These are phyloP conservation scores for Bicyclus anynana DNA, from an alignment of 1,140 invertebrate genomes.

Conservation along the genomic window DNA sequence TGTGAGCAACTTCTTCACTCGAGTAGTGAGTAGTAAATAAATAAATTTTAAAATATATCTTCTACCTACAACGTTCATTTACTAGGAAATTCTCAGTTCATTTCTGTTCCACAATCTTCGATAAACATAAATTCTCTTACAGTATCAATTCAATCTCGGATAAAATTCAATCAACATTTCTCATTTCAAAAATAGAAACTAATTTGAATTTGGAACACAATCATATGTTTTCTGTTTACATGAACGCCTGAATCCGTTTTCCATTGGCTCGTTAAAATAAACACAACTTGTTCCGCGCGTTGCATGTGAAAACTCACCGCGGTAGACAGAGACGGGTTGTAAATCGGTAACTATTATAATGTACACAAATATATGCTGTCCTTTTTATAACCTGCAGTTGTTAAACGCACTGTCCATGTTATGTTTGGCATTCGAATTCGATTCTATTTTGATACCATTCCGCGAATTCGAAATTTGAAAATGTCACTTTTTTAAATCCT, in stretches of 20 bases:
- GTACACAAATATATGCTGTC: neutral
- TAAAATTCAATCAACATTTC: conserved; percentile 5
- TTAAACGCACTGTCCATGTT: conserved; percentile 1
- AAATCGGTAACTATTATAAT: neutral
- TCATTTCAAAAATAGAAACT: conserved; percentile 5
- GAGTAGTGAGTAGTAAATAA: no score
- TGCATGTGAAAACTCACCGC: neutral
- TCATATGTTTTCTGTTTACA: conserved; percentile 47
- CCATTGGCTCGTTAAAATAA: conserved; percentile 4
- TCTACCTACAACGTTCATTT: no score
- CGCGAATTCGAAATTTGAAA: conserved; percentile 11
- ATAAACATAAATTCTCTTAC: no score
- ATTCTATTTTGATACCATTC: conserved; percentile 14
- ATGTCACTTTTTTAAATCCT: neutral
- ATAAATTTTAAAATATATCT: no score
- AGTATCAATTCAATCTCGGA: no score
- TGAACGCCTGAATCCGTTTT: conserved; percentile 4
- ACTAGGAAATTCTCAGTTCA: no score
- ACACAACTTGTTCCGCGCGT: neutral
- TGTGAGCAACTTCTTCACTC: no score
- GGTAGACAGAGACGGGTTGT: conserved; percentile 3
- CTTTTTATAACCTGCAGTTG: neutral
- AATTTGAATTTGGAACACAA: conserved; percentile 25
- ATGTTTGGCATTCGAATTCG: conserved; percentile 4
- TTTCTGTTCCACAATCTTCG: no score